A percentile compares a stretch with the other conserved stretches of the same genome.
phyloP scores from a whole-genome alignment of 2,888 invertebrate species.

The Metacarcinus magister region DNA sequence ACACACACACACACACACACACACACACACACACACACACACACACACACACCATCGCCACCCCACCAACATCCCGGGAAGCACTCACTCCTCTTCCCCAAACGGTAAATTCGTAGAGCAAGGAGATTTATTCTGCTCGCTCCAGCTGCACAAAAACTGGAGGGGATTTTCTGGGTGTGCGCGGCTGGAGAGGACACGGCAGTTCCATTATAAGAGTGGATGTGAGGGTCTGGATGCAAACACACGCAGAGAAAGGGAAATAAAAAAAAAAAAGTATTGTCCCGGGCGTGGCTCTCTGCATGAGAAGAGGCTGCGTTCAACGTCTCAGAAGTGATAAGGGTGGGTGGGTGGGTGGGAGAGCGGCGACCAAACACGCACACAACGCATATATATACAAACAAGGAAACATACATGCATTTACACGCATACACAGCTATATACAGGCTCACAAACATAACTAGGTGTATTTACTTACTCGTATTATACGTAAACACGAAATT shows the following conservation, averaged over 20 bases:
- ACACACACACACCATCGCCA: neutral
- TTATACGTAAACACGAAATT: neutral
- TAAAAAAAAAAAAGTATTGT: neutral
- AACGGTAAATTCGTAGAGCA: constrained; percentile 36
- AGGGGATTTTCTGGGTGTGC: constrained; percentile 12
- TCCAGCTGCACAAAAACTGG: neutral
- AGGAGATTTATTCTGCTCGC: neutral
- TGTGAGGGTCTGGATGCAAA: neutral
- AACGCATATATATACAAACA: no score
- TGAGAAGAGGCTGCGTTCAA: neutral
- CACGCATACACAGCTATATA: no score
- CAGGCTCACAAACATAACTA: no score
- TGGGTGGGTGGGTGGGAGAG: neutral
- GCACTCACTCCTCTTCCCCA: constrained; percentile 8
- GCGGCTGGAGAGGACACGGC: constrained; percentile 19
- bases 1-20: neutral
- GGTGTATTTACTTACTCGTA: no score
- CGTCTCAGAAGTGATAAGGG: neutral
- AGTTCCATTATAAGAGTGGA: constrained; percentile 29
- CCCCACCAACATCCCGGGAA: neutral
- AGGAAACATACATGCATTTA: no score
- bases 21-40: constrained; percentile 13
- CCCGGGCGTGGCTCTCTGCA: neutral
- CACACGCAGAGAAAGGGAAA: neutral
- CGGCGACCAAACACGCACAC: no score